These are phyloP conservation scores for Bilobella aurantiaca DNA, from an alignment of 1,140 invertebrate species.

Conservation along the genomic window DNA sequence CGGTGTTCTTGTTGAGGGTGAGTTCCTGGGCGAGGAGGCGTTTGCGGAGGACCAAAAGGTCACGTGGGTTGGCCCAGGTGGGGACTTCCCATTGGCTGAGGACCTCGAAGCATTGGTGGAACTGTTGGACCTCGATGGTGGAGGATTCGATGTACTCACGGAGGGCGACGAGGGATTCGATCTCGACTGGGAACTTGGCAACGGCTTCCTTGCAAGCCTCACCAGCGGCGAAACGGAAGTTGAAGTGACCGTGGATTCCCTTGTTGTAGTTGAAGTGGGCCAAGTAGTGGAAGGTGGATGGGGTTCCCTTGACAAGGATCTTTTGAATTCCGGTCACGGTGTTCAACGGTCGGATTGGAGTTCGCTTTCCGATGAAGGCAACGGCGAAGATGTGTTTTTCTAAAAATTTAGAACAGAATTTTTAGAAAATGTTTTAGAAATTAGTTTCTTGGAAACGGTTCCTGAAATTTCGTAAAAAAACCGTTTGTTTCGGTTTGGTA, in stretches of 20 bases:
- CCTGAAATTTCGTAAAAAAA: not conserved
- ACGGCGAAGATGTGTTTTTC: constrained; percentile 13
- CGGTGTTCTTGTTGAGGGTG: constrained; percentile 6
- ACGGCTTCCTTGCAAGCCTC: constrained; percentile 24
- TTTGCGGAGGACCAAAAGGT: constrained; percentile 22
- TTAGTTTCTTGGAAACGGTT: constrained; percentile 10
- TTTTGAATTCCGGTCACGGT: not conserved
- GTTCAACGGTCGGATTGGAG: constrained; percentile 15
- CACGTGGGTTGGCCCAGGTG: constrained; percentile 12
- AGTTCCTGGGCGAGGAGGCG: constrained; percentile 21
- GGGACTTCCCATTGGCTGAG: constrained; percentile 13
- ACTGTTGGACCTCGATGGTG: constrained; percentile 12
- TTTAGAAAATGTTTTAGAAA: not conserved
- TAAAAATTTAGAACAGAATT: not conserved
- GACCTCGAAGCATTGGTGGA: constrained; percentile 19
- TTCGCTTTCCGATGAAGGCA: constrained; percentile 27
- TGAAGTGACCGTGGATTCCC: constrained; percentile 3
- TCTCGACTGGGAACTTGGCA: constrained; percentile 9
- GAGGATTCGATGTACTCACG: constrained; percentile 19
- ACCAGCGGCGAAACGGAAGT: constrained; percentile 19
- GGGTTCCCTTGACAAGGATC: constrained; percentile 15
- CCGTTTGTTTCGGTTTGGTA: not conserved
- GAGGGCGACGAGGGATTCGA: constrained; percentile 16
- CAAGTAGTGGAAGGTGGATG: constrained; percentile 20
- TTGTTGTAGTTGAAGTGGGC: constrained; percentile 4